phyloP scores from a whole-genome alignment of 1,140 invertebrate species.

The Drosophila bipectinata region DNA sequence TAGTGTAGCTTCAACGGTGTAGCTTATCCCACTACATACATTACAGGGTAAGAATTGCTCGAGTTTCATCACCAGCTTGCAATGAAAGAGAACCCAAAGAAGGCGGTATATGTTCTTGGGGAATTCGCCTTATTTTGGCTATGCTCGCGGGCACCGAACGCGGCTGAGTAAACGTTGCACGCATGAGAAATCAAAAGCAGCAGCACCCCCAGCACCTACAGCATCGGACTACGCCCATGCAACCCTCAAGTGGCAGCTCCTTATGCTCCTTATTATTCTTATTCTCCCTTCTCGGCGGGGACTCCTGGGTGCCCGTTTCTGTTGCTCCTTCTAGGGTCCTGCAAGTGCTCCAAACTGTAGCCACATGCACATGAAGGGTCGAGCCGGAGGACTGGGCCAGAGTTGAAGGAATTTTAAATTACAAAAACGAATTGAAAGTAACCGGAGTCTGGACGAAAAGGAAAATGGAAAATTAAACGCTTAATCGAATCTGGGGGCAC shows the following conservation, averaged over 20 bases:
- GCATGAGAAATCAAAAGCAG: slow-evolving; percentile 76
- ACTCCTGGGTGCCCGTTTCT: slow-evolving; percentile 5
- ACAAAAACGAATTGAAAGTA: slow-evolving; percentile 37
- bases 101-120: slow-evolving; percentile 3
- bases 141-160: slow-evolving; percentile 34
- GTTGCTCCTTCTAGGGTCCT: slow-evolving; percentile 1
- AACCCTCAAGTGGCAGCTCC: slow-evolving; percentile 38
- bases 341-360: slow-evolving; percentile 29
- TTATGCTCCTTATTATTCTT: slow-evolving; percentile 38
- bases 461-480: slow-evolving; percentile 23
- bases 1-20: neutral
- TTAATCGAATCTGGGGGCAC: slow-evolving; percentile 24
- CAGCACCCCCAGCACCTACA: slow-evolving; percentile 8
- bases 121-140: slow-evolving; percentile 50
- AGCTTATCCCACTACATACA: neutral
- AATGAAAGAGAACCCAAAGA: neutral
- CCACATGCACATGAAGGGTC: slow-evolving; percentile 24
- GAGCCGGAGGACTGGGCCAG: slow-evolving; percentile 8
- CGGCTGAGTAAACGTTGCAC: slow-evolving; percentile 69
- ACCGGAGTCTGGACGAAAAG: neutral
- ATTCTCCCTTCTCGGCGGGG: slow-evolving; percentile 6
- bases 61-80: neutral
- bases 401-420: slow-evolving; percentile 45
- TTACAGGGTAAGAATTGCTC: slow-evolving; percentile 1
- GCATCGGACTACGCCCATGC: slow-evolving; percentile 7